Base-by-base conservation (phyloP, 92 coral and sea anemone species). In the Meandrina meandrites region DNA sequence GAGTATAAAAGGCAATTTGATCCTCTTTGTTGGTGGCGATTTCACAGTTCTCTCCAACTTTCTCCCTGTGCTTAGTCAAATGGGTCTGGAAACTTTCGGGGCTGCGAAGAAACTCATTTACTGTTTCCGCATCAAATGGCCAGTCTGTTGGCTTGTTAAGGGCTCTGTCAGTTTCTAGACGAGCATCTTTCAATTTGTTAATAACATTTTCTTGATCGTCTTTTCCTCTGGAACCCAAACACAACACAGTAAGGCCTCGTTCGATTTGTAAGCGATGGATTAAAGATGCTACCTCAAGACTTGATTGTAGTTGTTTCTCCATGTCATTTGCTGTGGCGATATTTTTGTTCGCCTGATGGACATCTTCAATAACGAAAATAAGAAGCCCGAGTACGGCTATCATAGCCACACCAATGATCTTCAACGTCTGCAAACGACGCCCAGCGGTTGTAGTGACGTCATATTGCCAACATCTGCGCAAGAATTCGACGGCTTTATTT, bases 191-290 rank as follows among this genome's bases (percentile, higher is more conserved):
- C 62, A 92, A 66, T 13, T 79, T 69, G 3, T 83, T n/a, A 4
- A n/a, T 68, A 54, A 89, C 77, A 0, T 6, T 22, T 8, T 76
- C 28, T 30, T 14, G 67, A 5, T 53, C 51, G 11, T 68, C 71
- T 24, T 35, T 58, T 16, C 58, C 81, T 17, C 35, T 27, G 27
- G 97, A 92, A 70, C 92, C 88, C 37, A 94, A 75, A 54, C 91
- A 92, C 88, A 94, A 31, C 14, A 88, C 95, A 1, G 94, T 90
- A 14, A 90, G 58, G 7, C 95, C 97, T 34, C 97, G 90, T 68
- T 94, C 95, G 15, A 88, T 91, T 86, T 94, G 97, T 36, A 94
- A 60, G 17, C 69, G 83, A 86, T 93, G 96, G 22, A 93, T 91
- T 79, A 93, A 48, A 34, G 40, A 67, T 21, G 96, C 96, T n/a